Evolutionary conservation across 2,888 invertebrate species (phyloP), one percentile per base, ranked within the genome.

Genomic region (Caenorhabditis afra): DNA sequence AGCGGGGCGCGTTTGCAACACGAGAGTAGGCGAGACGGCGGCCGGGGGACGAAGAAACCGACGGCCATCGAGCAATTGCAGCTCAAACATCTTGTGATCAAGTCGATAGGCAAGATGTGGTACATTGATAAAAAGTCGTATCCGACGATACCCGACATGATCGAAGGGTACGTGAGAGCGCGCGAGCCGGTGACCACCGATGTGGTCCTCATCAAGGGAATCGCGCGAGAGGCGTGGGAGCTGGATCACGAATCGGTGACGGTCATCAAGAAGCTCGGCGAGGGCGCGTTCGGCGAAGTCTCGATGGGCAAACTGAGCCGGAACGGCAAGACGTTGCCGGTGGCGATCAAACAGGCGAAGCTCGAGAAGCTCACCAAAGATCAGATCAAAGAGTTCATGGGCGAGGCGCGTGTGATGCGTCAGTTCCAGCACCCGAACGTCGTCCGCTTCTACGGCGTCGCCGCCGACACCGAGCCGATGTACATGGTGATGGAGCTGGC

Each of bases 331-430:
- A 44, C 53, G 8, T 61, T 82, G 14, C 29, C 61, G 18, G 83
- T 83, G 11, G 82, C 82, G 10, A 77, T 84, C 61, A 83, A 83
- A 37, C 62, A 74, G 78, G 84, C 85, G 47, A 85, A 85, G 62
- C 70, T 85, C 14, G 78, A 78, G 22, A 61, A 74, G 20, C 53
- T 84, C 41, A 85, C 83, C 7, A 85, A 85, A 66, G 84, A 85
- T 29, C 85, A 85, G 67, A 85, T 85, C 75, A 85, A 85, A 62
- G 85, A 86, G 70, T 87, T 87, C 74, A 86, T 87, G 85, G 84
- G 85, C 52, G 87, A 87, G 61, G 87, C 87, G 7, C 70, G 87
- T 1, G 68, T 87, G 37, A 87, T 87, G 87, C 53, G 87, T 22
- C 78, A 81, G 29, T 81, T 79, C 67, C 73, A 76, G 39, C 87